Evolutionary conservation across 1,140 invertebrate genomes (phyloP).

Genomic region (Archegozetes longisetosus): DNA sequence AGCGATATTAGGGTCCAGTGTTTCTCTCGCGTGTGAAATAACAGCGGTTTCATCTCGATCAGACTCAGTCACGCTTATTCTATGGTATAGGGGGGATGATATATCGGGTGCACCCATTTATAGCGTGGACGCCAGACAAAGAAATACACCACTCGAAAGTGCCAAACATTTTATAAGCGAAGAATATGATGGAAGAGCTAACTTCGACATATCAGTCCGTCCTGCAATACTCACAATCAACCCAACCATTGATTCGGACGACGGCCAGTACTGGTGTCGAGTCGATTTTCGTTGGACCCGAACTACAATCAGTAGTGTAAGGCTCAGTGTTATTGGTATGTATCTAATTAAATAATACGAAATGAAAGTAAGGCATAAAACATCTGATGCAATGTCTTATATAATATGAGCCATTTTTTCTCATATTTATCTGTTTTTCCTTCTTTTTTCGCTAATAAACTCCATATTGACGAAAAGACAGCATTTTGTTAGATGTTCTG

Average conservation of each 20-base stretch:
- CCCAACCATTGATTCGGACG: constrained; percentile 16
- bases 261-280: constrained; percentile 21
- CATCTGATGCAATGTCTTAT: no score
- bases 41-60: background rate
- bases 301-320: constrained; percentile 17
- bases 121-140: constrained; percentile 29
- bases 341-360: no score
- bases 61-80: constrained; percentile 33
- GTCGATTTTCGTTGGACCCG: constrained; percentile 21
- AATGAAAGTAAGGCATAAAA: background rate
- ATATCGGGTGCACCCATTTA: constrained; percentile 58
- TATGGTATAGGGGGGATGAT: constrained; percentile 57
- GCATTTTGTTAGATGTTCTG: no score
- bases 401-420: no score
- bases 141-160: constrained; percentile 14
- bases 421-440: no score
- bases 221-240: constrained; percentile 17
- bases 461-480: no score
- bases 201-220: constrained; percentile 18
- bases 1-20: background rate
- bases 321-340: constrained; percentile 21
- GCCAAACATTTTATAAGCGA: constrained; percentile 20
- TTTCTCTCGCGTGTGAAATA: background rate
- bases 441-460: no score
- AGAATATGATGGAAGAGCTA: constrained; percentile 15